These are phyloP conservation scores for Eurypyga helias DNA, from an alignment of 2,113 vertebrate species.

Conservation along the genomic window DNA sequence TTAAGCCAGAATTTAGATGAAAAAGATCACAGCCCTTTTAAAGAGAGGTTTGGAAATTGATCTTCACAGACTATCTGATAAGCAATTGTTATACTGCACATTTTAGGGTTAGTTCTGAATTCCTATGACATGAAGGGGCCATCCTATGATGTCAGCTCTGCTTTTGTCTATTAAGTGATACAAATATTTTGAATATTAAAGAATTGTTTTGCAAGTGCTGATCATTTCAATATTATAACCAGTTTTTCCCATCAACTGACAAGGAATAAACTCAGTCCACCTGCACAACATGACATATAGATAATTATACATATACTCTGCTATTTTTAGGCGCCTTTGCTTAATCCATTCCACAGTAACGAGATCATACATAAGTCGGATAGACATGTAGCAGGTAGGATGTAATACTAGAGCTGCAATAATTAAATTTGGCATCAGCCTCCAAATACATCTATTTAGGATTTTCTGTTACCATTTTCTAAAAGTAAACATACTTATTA, in stretches of 20 bases:
- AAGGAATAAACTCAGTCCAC: neutral
- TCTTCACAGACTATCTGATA: neutral
- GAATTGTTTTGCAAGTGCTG: neutral
- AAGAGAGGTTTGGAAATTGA: neutral
- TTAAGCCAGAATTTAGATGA: neutral
- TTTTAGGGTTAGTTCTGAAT: neutral
- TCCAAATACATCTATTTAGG: neutral
- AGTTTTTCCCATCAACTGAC: neutral
- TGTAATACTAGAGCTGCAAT: neutral
- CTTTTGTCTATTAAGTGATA: neutral
- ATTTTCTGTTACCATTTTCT: neutral
- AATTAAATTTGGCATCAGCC: neutral
- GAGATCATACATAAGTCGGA: neutral
- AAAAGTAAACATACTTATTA: neutral
- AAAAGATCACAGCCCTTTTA: neutral
- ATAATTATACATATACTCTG: neutral
- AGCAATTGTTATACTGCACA: neutral
- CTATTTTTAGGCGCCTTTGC: neutral
- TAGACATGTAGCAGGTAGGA: neutral
- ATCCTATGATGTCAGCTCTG: neutral
- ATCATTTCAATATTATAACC: neutral
- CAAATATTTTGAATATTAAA: neutral
- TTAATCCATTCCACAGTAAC: neutral
- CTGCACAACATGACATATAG: neutral
- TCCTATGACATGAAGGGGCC: neutral